phyloP scores from a whole-genome alignment of 2,888 invertebrate genomes.

The Loripinus fragilis region DNA sequence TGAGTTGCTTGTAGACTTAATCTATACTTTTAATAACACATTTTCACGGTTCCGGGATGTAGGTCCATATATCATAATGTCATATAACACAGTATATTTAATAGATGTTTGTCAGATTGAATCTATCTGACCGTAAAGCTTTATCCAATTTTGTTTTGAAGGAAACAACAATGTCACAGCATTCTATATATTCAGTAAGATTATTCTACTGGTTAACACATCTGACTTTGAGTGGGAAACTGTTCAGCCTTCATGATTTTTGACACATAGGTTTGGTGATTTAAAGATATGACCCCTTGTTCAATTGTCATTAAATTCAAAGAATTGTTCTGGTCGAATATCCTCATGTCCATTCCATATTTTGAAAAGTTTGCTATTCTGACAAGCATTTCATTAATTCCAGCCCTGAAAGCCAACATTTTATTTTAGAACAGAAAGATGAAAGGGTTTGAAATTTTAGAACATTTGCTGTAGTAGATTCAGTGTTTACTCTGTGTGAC shows the following conservation, averaged over 20 bases:
- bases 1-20: no score
- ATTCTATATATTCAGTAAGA: background rate
- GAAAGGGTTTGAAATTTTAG: no score
- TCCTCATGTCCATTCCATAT: no score
- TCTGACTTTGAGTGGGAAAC: background rate
- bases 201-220: background rate
- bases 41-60: background rate
- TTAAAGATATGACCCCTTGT: background rate
- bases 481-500: no score
- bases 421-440: background rate
- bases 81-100: no score
- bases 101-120: background rate
- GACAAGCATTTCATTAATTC: no score
- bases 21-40: no score
- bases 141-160: background rate
- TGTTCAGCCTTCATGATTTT: background rate
- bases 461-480: no score
- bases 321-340: background rate
- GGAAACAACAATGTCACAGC: background rate
- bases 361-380: background rate
- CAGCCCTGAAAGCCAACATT: no score
- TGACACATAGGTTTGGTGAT: background rate
- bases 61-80: no score
- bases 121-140: background rate
- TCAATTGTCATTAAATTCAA: no score